Percentiles rank a stretch among this genome's conserved stretches.
Conservation (phyloP, 2,797 vertebrate genomes). For the Coreius guichenoti region DNA sequence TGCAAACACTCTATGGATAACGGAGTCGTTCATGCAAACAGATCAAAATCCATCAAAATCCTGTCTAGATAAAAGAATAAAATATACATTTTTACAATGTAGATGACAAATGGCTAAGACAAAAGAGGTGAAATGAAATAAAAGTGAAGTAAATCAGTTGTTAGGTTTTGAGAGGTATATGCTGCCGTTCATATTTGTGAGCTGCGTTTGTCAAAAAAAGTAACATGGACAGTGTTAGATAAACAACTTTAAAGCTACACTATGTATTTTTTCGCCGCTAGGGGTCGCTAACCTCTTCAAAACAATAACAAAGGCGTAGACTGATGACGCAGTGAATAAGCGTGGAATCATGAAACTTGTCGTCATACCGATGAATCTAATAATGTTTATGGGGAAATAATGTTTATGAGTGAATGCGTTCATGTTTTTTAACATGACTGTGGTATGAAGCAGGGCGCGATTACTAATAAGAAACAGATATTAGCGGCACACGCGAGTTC, state of each 20-base stretch:
- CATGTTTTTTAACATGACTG: too few relatives aligned
- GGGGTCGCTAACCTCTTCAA: too few relatives aligned
- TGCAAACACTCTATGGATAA: constrained; percentile 18
- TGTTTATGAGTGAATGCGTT: too few relatives aligned
- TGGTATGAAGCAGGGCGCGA: too few relatives aligned
- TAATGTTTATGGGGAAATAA: too few relatives aligned
- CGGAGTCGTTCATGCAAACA: not conserved
- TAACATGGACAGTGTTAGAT: not conserved
- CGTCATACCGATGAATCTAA: too few relatives aligned
- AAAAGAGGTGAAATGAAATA: not conserved
- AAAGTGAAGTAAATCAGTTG: not conserved
- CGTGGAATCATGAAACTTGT: too few relatives aligned
- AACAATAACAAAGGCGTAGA: too few relatives aligned
- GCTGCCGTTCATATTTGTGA: not conserved
- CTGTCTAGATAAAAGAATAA: not conserved
- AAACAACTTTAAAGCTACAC: not conserved
- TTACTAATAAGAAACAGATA: too few relatives aligned
- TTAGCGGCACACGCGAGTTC: too few relatives aligned
- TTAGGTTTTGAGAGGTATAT: not conserved
- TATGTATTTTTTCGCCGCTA: too few relatives aligned
- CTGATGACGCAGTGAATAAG: too few relatives aligned
- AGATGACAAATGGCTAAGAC: not conserved
- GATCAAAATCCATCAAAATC: not conserved
- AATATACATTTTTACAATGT: not conserved
- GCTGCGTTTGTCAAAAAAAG: not conserved